These are phyloP conservation scores for Hirtodrosophila trivittata DNA, from an alignment of 2,888 invertebrate species.

Conservation along the genomic window DNA sequence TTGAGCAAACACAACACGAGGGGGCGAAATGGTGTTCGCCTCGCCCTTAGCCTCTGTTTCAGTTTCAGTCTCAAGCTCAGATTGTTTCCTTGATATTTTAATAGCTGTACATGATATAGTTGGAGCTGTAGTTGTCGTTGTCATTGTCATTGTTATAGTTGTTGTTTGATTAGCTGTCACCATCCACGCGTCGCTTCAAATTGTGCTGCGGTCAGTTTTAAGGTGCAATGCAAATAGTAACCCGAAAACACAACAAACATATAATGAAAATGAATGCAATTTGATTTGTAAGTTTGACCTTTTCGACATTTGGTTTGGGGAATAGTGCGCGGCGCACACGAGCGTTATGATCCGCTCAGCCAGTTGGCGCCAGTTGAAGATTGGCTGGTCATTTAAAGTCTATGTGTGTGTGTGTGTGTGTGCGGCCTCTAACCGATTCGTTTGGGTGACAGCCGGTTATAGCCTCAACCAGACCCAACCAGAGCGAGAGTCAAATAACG, in stretches of 20 bases:
- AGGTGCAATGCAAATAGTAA: conserved; percentile 9
- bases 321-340: neutral
- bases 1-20: conserved; percentile 30
- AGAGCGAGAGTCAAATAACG: conserved; percentile 30
- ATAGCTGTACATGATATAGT: conserved; percentile 6
- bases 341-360: conserved; percentile 7
- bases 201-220: conserved; percentile 43
- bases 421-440: conserved; percentile 51
- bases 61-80: neutral
- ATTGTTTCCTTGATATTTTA: neutral
- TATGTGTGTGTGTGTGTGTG: neutral
- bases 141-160: conserved; percentile 7
- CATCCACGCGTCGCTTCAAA: conserved; percentile 50
- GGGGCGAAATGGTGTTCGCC: conserved; percentile 10
- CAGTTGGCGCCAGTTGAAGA: conserved; percentile 20
- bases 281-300: conserved; percentile 44
- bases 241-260: too few species aligned
- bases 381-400: neutral
- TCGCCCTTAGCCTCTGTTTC: conserved; percentile 28
- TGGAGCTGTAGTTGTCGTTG: conserved; percentile 3
- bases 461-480: conserved; percentile 36
- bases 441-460: conserved; percentile 54
- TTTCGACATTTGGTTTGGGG: conserved; percentile 15
- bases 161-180: conserved; percentile 54
- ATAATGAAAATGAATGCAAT: conserved; percentile 43